Base-by-base conservation (phyloP, 2,113 vertebrate genomes). In the Puffinus mauretanicus region DNA sequence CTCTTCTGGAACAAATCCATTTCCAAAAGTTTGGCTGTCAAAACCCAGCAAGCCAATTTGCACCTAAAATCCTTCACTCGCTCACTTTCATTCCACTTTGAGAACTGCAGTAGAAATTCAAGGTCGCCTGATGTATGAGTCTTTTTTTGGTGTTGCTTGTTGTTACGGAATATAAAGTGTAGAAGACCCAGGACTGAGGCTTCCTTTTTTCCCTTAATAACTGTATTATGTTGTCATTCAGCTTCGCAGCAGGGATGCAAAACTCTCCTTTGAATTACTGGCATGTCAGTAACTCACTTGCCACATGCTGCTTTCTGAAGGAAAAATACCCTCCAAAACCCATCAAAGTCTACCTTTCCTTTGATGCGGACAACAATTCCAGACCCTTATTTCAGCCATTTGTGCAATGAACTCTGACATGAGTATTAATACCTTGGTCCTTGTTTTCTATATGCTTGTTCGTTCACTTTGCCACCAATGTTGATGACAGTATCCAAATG, bases 141-240 rank as follows among this genome's bases (percentile, higher is more conserved):
- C 69, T n/a, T 27, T 66, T 88, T 78, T 67, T n/a, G 69, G 65
- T 7, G 4, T 14, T 75, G 82, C 47, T 79, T 86, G 49, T 61
- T 91, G 36, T 85, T 89, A 51, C 67, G 13, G 36, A 82, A 51
- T 44, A 64, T 19, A 46, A 84, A 91, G 57, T 6, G 6, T 49
- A 62, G 82, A 89, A 85, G 30, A 36, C 29, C 47, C 29, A 14
- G 58, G 84, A 24, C 66, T 89, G 75, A 95, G 78, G 40, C 64
- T 81, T 92, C 65, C 49, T 93, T 91, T 92, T 49, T 62, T 13
- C 38, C 52, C 10, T 83, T 84, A 88, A 94, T 79, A 42, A 38
- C 91, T 96, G 79, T 64, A 93, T 96, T 94, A 94, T 94, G 67
- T 88, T 98, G 96, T 97, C 96, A 97, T 94, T 98, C 96, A 97